phyloP scores from a whole-genome alignment of 2,113 vertebrate genomes.

The Scomber colias region DNA sequence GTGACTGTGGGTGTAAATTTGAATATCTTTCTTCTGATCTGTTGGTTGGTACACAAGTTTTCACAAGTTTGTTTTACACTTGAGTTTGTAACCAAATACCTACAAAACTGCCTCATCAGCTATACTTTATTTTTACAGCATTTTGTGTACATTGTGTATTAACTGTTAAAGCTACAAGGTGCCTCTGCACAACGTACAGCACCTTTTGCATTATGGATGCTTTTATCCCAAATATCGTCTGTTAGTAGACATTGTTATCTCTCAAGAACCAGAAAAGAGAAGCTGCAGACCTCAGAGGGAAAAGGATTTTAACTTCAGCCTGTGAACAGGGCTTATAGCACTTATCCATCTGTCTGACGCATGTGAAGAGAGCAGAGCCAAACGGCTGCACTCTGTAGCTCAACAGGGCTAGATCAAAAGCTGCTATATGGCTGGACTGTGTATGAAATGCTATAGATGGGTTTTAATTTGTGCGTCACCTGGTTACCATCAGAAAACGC shows the following conservation, averaged over 20 bases:
- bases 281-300: not conserved
- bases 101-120: too few relatives aligned
- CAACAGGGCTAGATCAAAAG: not conserved
- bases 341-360: conserved; percentile 34
- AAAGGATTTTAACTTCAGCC: conserved; percentile 37
- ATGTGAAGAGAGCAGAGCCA: conserved; percentile 15
- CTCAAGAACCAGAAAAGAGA: not conserved
- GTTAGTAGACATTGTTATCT: not conserved
- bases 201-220: not conserved
- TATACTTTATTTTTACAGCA: not conserved
- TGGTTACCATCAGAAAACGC: too few relatives aligned
- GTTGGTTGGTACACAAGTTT: not conserved
- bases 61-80: too few relatives aligned
- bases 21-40: not conserved
- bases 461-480: too few relatives aligned
- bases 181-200: not conserved
- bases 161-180: not conserved
- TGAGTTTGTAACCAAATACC: too few relatives aligned
- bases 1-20: too few relatives aligned
- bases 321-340: not conserved
- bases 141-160: not conserved
- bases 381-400: conserved; percentile 30
- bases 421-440: too few relatives aligned
- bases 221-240: not conserved
- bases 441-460: too few relatives aligned